Conservation (phyloP, 2,797 vertebrate genomes). For the Coccyzus lansbergi region DNA sequence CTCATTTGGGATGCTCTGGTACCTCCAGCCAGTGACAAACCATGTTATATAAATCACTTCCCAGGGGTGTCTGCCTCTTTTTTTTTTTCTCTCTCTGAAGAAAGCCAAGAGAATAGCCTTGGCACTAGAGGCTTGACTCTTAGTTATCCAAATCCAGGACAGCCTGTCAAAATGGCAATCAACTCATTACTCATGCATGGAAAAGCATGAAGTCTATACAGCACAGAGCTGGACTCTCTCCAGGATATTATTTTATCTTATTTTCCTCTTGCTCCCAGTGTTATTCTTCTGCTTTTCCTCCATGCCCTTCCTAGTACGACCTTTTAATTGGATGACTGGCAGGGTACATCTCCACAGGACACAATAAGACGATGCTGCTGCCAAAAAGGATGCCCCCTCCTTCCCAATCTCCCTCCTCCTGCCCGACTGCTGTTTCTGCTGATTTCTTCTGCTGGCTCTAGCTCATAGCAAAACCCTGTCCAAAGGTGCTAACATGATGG, state of each 20-base stretch:
- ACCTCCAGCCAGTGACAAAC: background rate
- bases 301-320: background rate
- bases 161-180: background rate
- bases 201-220: background rate
- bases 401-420: background rate
- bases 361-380: background rate
- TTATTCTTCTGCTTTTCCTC: background rate
- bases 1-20: background rate
- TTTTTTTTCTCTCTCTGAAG: background rate
- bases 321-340: constrained; percentile 7
- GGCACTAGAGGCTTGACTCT: background rate
- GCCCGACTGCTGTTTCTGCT: background rate
- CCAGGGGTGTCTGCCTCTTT: background rate
- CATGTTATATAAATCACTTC: background rate
- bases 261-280: background rate
- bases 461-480: background rate
- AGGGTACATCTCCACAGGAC: background rate
- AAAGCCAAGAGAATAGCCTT: background rate
- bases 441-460: background rate
- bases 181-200: background rate
- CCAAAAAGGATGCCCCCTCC: background rate
- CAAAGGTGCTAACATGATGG: background rate
- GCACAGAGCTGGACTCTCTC: background rate
- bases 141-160: background rate
- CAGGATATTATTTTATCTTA: background rate